Base-by-base conservation (phyloP, 2,797 vertebrate genomes). In the Lutjanus argentimaculatus region DNA sequence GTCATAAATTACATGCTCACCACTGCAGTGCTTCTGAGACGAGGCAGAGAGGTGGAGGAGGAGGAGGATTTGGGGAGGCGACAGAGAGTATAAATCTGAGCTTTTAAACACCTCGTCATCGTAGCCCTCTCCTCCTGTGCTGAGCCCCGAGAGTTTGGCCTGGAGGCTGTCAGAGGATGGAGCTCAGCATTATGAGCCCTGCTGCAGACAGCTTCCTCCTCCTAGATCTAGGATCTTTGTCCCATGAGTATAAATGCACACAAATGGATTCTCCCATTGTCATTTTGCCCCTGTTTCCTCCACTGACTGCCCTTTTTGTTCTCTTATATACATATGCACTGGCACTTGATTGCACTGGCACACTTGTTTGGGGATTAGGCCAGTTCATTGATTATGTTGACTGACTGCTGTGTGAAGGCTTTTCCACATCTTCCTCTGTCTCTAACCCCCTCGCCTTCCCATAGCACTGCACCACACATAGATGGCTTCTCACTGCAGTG, bases 311-410 rank as follows among this genome's bases (percentile, higher is more conserved):
- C 40, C 22, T 77, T 55, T 83, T 74, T 66, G 16, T 73, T 69
- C 75, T 62, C 16, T 81, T 46, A 55, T 36, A 58, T 64, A 73
- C 69, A 59, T 48, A 45, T 59, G 45, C 77, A 81, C 58, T 78
- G 74, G 84, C 73, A 75, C 71, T 82, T 69, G 86, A 85, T 91
- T 91, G 75, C 72, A 57, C 65, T 30, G 66, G 69, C 75, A 83
- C 67, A 81, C 88, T 82, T 77, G 68, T 80, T 84, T 78, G 77
- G 80, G 79, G 91, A 90, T 89, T 91, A 88, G 77, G 72, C 49
- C 56, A 69, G 81, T 85, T 71, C 84, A 73, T 72, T 90, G 87
- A 86, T 87, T 88, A 73, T 79, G 82, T 72, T 84, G 75, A 91
- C 85, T 88, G 87, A 74, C 72, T 85, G 80, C 72, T 61, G 71